These are phyloP conservation scores for Argynnis bischoffii DNA, from an alignment of 2,888 invertebrate genomes.

Conservation along the genomic window DNA sequence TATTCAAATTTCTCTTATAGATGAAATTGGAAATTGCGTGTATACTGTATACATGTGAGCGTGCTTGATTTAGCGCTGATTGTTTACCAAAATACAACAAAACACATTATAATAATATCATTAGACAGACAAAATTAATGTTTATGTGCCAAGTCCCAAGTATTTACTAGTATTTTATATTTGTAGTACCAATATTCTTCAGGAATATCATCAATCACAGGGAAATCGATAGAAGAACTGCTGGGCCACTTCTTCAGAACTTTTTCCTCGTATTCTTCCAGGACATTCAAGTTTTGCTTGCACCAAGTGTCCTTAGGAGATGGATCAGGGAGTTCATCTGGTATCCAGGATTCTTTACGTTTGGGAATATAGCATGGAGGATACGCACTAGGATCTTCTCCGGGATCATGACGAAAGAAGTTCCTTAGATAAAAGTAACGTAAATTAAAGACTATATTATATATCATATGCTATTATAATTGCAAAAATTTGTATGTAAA, in stretches of 20 bases:
- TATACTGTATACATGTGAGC: no score
- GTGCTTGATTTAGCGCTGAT: no score
- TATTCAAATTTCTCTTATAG: no score
- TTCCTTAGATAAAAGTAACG: conserved; percentile 49
- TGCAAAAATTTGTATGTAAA: no score
- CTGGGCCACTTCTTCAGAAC: conserved; percentile 51
- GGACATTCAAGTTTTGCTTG: conserved; percentile 53
- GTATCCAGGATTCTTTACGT: conserved; percentile 65
- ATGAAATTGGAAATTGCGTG: no score
- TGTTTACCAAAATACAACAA: no score
- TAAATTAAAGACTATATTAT: no score
- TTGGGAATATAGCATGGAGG: conserved; percentile 69
- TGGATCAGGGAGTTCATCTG: conserved; percentile 63
- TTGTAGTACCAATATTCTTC: conserved; percentile 58
- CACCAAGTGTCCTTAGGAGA: conserved; percentile 70
- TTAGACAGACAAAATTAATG: no score
- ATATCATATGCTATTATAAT: no score
- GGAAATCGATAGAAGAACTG: conserved; percentile 55
- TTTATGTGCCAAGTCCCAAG: no score
- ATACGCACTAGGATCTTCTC: conserved; percentile 66
- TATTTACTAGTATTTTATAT: no score
- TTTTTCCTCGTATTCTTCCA: conserved; percentile 55
- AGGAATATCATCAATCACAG: conserved; percentile 62
- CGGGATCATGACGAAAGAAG: conserved; percentile 75
- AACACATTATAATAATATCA: no score